Conservation (phyloP, 2,113 vertebrate genomes). For the Taurulus bubalis region DNA sequence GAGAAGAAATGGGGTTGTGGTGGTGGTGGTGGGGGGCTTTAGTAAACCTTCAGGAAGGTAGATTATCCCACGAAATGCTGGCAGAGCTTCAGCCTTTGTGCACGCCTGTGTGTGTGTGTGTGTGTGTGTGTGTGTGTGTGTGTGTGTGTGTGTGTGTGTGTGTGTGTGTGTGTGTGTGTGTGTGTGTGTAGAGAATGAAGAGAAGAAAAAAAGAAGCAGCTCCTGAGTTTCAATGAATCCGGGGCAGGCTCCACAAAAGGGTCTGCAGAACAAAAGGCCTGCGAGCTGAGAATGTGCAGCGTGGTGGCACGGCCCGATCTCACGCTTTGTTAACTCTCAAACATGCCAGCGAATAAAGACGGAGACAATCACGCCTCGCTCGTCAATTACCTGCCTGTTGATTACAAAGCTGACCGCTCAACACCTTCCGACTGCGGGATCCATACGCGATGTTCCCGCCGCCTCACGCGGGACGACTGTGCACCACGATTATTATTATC, state of each 20-base stretch:
- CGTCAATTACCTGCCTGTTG: conserved; percentile 73
- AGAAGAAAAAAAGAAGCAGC: conserved; percentile 61
- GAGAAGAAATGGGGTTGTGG: conserved; percentile 41
- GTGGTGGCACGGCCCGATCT: conserved; percentile 70
- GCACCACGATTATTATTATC: too few relatives aligned
- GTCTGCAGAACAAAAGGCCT: conserved; percentile 78
- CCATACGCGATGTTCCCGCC: not conserved
- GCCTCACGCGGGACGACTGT: not conserved
- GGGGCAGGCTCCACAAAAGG: conserved; percentile 74
- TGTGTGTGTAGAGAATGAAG: conserved; percentile 40
- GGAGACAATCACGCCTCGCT: conserved; percentile 71
- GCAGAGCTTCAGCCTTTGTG: conserved; percentile 73
- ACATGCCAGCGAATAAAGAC: conserved; percentile 68
- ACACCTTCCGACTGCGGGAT: conserved; percentile 32
- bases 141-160: conserved; percentile 32
- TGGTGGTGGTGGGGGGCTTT: conserved; percentile 52
- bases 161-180: conserved; percentile 22
- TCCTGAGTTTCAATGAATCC: conserved; percentile 80
- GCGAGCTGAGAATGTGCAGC: conserved; percentile 76
- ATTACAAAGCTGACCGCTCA: conserved; percentile 60
- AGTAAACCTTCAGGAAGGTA: conserved; percentile 83
- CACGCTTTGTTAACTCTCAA: conserved; percentile 78
- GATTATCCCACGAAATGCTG: conserved; percentile 83
- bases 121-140: conserved; percentile 26
- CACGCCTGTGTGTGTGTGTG: conserved; percentile 26